Percentiles rank a stretch among this genome's conserved stretches.
phyloP scores from a whole-genome alignment of 1,140 invertebrate genomes.

The Cardiocondyla obscurior region DNA sequence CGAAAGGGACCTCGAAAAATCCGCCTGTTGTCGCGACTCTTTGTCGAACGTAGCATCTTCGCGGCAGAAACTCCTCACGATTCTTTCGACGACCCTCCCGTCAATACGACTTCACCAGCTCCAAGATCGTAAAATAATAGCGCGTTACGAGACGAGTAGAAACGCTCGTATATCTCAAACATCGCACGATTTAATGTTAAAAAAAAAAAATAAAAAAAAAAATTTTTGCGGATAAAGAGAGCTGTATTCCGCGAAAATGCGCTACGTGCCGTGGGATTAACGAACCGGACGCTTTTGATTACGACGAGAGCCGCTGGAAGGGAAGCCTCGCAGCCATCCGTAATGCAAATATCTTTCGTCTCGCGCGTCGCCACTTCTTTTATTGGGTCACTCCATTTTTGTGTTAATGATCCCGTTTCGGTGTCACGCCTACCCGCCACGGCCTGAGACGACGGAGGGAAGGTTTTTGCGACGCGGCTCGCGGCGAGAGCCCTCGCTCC shows the following conservation, averaged over 20 bases:
- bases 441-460: slow-evolving; percentile 18
- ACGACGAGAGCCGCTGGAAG: background rate
- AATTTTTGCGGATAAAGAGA: background rate
- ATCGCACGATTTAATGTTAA: background rate
- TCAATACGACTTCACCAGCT: background rate
- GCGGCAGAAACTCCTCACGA: background rate
- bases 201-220: no score
- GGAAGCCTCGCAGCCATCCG: background rate
- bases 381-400: slow-evolving; percentile 64
- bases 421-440: slow-evolving; percentile 63
- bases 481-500: slow-evolving; percentile 43
- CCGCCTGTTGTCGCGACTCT: background rate
- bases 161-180: background rate
- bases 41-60: slow-evolving; percentile 5
- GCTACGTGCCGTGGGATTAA: background rate
- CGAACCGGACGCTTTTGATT: background rate
- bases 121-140: background rate
- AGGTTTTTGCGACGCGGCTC: slow-evolving; percentile 61
- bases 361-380: slow-evolving; percentile 42
- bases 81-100: background rate
- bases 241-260: background rate
- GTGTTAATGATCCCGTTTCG: slow-evolving; percentile 69
- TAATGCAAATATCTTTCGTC: slow-evolving; percentile 35
- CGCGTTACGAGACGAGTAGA: background rate
- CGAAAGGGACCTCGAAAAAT: slow-evolving; percentile 16